These are phyloP conservation scores for Drosophila tsacasi DNA, from an alignment of 1,140 invertebrate species.

Conservation along the genomic window DNA sequence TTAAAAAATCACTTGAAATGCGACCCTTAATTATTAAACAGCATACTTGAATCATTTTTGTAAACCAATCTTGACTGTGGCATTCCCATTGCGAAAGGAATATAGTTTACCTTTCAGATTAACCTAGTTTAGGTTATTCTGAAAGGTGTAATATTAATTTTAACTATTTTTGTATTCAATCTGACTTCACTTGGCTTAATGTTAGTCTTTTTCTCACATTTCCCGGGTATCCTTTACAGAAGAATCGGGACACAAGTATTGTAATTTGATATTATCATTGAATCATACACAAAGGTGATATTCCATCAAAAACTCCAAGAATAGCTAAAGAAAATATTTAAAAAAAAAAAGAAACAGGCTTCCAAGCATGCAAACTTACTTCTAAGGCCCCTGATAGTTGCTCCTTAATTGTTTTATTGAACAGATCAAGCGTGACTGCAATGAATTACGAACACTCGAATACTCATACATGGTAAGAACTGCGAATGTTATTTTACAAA, in stretches of 20 bases:
- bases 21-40: not conserved
- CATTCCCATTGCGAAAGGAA: not conserved
- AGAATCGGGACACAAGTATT: not conserved
- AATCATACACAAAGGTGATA: not conserved
- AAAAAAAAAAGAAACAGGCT: not conserved
- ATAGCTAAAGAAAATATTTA: not conserved
- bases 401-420: slow-evolving; percentile 30
- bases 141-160: not conserved
- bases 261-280: not conserved
- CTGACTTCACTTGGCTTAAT: not conserved
- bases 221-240: not conserved
- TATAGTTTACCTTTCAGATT: not conserved
- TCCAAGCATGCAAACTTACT: slow-evolving; percentile 2
- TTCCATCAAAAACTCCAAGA: not conserved
- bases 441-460: slow-evolving; percentile 68
- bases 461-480: slow-evolving; percentile 68
- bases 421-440: slow-evolving; percentile 19
- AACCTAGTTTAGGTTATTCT: not conserved
- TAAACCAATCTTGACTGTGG: not conserved
- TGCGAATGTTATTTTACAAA: slow-evolving; percentile 33
- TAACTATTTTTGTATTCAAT: not conserved
- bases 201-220: not conserved
- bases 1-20: not conserved
- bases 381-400: slow-evolving; percentile 6
- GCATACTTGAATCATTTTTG: not conserved